Evolutionary conservation across 2,797 vertebrate species (phyloP).

Genomic region (Crax fasciolata): DNA sequence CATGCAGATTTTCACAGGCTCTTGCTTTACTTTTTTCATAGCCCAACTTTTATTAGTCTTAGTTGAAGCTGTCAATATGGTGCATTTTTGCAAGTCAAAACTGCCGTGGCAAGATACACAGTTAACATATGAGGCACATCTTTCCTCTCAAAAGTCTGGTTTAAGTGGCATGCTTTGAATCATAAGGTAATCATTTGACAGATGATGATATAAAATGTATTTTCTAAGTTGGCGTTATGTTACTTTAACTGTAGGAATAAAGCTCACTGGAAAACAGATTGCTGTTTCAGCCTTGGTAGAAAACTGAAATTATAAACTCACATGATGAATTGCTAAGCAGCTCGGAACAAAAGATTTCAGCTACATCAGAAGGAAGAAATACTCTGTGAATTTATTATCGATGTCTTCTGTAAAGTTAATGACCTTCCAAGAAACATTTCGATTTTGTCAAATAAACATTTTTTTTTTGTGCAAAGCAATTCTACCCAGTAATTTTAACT

Average conservation of each 20-base stretch:
- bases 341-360: conserved; percentile 23
- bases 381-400: conserved; percentile 21
- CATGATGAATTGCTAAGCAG: conserved; percentile 1
- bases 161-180: conserved; percentile 59
- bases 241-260: conserved; percentile 36
- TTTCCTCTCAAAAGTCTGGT: conserved; percentile 34
- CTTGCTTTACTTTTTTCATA: conserved; percentile 7
- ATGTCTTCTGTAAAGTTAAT: background rate
- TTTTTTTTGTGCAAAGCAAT: background rate
- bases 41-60: background rate
- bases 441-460: background rate
- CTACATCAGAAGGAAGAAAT: background rate
- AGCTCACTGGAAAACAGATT: conserved; percentile 42
- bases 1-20: background rate
- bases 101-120: conserved; percentile 43
- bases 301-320: conserved; percentile 43
- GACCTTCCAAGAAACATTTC: background rate
- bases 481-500: background rate
- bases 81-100: conserved; percentile 30
- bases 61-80: background rate
- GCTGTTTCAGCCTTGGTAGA: background rate
- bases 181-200: conserved; percentile 39
- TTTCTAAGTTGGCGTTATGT: conserved; percentile 13
- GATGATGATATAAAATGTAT: conserved; percentile 36
- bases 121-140: conserved; percentile 16